These are phyloP conservation scores for Scaptomyza tumidula DNA, from an alignment of 2,888 invertebrate genomes.

Conservation along the genomic window DNA sequence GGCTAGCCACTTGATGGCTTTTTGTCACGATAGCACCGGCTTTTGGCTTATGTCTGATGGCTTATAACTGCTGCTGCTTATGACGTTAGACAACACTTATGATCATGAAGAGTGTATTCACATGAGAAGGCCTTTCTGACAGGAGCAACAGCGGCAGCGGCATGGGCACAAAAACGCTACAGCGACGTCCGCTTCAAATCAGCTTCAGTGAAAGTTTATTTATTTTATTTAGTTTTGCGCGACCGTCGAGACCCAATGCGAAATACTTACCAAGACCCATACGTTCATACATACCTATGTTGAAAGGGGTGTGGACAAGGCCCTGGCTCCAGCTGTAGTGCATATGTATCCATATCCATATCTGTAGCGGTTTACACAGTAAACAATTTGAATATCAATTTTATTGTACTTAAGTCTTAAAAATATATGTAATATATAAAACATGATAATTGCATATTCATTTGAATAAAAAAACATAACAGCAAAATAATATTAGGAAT, in stretches of 20 bases:
- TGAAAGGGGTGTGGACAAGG: constrained; percentile 16
- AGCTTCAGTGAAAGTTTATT: constrained; percentile 74
- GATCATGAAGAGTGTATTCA: constrained; percentile 62
- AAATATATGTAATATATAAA: no score
- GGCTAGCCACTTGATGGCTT: constrained; percentile 63
- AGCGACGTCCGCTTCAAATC: constrained; percentile 57
- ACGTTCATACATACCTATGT: constrained; percentile 1
- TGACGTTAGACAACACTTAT: constrained; percentile 55
- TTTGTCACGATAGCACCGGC: constrained; percentile 69
- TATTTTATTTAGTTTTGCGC: constrained; percentile 23
- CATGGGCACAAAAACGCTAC: constrained; percentile 30
- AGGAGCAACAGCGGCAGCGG: constrained; percentile 50
- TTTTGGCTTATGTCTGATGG: constrained; percentile 33
- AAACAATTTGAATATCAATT: constrained; percentile 2
- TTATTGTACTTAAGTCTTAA: no score
- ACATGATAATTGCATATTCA: no score
- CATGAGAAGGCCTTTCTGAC: constrained; percentile 68
- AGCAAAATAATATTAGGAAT: no score
- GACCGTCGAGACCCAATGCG: constrained; percentile 46
- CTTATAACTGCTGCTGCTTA: constrained; percentile 38
- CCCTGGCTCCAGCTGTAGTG: constrained; percentile 5
- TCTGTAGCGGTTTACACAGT: constrained; percentile 5
- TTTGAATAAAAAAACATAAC: no score
- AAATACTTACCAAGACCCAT: constrained; percentile 30
- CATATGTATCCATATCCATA: constrained; percentile 12